Evolutionary conservation across 2,888 invertebrate genomes (phyloP), one percentile per base, ranked within the genome.

Genomic region (Drosophila atroscutellata): DNA sequence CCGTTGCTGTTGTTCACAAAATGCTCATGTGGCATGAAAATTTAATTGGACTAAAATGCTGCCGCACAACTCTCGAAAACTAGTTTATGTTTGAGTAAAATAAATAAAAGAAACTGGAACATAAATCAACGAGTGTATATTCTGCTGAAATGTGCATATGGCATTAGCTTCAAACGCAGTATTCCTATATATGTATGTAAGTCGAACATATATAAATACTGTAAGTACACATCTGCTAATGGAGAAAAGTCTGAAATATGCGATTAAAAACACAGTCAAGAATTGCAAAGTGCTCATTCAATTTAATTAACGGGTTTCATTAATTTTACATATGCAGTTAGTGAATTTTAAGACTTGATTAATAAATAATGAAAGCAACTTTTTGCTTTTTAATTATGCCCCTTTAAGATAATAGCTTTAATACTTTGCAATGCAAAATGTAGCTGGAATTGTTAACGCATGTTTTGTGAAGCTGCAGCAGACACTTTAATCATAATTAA

Each of bases 1-100:
- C 55, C 72, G 62, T 54, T 66, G 56, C 13, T 50, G 63, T 45
- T 65, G 66, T 28, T 66, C 72, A 74, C 73, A 79, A 81, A 84
- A 86, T 86, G 84, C 80, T 85, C 87, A 87, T 81, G 77, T 72
- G 83, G 86, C 86, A 86, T 86, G 86, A 83, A 86, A 86, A 86
- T 86, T 86, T 86, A 86, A 86, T 86, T 86, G 86, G 87, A 83
- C 86, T 81, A 83, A 86, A 87, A 83, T 78, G 83, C 81, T 81
- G 75, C 69, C 72, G 77, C 75, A 75, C 77, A 86, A 86, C 84
- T 81, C 81, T 86, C 80, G 74, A 84, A 83, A 84, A 84, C 84
- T 81, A 81, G 84, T 77, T 81, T 81, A 73, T 72, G 80, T 75
- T 71, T 73, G 68, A 80, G 59, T 66, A 71, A 61, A 54, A 52